These are phyloP conservation scores for Noctuana brunneofusca DNA, from an alignment of 2,888 invertebrate genomes.

Conservation along the genomic window DNA sequence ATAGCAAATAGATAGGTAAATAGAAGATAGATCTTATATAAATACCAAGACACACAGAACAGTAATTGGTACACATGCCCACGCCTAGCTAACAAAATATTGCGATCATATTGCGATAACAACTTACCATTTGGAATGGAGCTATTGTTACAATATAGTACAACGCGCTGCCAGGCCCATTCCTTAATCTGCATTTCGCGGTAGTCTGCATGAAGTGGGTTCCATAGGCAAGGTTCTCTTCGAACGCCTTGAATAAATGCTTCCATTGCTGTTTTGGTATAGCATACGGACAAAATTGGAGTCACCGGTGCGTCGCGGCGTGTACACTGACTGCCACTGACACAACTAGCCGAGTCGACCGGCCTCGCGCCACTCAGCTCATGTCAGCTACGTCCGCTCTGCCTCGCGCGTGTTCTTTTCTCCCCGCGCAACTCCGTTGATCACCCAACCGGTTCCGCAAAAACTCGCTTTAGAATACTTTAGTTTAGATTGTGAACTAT, in stretches of 20 bases:
- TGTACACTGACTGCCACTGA: not conserved
- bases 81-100: not conserved
- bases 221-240: slow-evolving; percentile 69
- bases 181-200: slow-evolving; percentile 66
- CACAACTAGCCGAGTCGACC: slow-evolving; percentile 39
- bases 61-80: too few species aligned
- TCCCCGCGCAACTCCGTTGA: slow-evolving; percentile 45
- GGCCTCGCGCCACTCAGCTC: slow-evolving; percentile 51
- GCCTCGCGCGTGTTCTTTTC: slow-evolving; percentile 50
- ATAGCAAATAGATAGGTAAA: too few species aligned
- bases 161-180: slow-evolving; percentile 68
- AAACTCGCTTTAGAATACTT: slow-evolving; percentile 1
- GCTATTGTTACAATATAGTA: slow-evolving; percentile 60
- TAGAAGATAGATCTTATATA: too few species aligned
- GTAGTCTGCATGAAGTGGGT: slow-evolving; percentile 69
- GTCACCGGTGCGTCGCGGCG: not conserved
- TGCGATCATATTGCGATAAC: not conserved
- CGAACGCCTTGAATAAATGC: slow-evolving; percentile 69
- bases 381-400: slow-evolving; percentile 50
- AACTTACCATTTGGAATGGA: slow-evolving; percentile 65
- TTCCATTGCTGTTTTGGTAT: slow-evolving; percentile 53
- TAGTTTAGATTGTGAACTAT: not conserved
- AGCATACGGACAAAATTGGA: too few species aligned
- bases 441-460: slow-evolving; percentile 63
- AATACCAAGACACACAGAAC: too few species aligned